Percentiles rank a stretch among this genome's conserved stretches.
phyloP scores from a whole-genome alignment of 2,888 invertebrate genomes.

The Blomia tropicalis region DNA sequence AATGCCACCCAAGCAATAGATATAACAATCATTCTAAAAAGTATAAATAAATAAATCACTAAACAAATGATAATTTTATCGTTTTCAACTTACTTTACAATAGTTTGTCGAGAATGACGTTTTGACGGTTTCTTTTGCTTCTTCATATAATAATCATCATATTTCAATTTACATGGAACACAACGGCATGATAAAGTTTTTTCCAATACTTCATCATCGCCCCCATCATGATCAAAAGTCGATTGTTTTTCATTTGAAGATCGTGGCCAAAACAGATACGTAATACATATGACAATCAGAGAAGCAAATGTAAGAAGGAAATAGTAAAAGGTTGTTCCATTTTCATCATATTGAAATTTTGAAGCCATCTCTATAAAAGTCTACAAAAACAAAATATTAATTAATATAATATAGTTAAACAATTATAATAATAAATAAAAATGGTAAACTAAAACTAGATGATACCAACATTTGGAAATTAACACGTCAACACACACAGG shows the following conservation, averaged over 20 bases:
- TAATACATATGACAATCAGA: conserved; percentile 80
- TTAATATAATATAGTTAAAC: too few species aligned
- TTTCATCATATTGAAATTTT: conserved; percentile 99
- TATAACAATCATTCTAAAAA: conserved; percentile 42
- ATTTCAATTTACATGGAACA: conserved; percentile 68
- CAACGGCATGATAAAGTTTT: conserved; percentile 83
- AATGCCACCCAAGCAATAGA: conserved; percentile 66
- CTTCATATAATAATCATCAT: conserved; percentile 51
- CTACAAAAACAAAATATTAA: too few species aligned
- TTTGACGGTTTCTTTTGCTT: conserved; percentile 32
- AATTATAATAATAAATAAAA: too few species aligned
- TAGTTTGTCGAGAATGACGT: too few species aligned
- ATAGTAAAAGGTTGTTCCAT: conserved; percentile 97
- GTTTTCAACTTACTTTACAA: too few species aligned
- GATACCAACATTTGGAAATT: too few species aligned
- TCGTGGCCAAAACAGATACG: conserved; percentile 94
- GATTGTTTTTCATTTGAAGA: too few species aligned
- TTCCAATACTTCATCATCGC: too few species aligned
- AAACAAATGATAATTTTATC: neutral
- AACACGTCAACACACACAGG: too few species aligned
- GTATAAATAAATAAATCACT: conserved; percentile 6
- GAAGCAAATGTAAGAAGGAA: conserved; percentile 92
- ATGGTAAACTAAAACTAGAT: too few species aligned
- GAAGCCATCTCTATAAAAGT: too few species aligned
- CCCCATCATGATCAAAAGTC: too few species aligned